Evolutionary conservation across 2,888 invertebrate species (phyloP).

Genomic region (Xestia sexstrigata): DNA sequence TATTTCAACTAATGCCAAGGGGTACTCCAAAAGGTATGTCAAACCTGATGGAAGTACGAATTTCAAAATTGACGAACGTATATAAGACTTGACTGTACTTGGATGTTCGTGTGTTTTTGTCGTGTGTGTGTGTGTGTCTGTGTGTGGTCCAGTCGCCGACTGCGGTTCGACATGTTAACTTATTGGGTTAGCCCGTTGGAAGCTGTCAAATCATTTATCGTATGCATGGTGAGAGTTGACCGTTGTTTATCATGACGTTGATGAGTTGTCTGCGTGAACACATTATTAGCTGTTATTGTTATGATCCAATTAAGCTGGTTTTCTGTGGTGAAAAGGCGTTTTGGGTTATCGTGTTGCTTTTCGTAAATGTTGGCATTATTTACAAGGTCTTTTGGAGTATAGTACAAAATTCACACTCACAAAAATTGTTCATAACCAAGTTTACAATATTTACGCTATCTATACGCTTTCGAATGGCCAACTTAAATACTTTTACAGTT

Average conservation of each 20-base stretch:
- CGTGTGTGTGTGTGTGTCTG: constrained; percentile 16
- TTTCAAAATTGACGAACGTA: background rate
- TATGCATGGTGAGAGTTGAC: constrained; percentile 34
- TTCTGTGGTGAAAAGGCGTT: background rate
- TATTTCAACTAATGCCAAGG: background rate
- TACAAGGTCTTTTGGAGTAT: too few species aligned
- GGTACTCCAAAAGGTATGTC: too few species aligned
- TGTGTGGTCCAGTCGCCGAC: constrained; percentile 17
- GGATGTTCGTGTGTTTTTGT: background rate
- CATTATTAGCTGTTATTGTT: constrained; percentile 39
- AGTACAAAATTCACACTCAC: background rate
- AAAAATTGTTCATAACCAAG: background rate
- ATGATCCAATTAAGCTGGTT: constrained; percentile 22
- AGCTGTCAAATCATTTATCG: constrained; percentile 57
- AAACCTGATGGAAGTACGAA: too few species aligned
- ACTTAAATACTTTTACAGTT: too few species aligned
- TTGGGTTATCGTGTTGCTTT: rapidly evolving
- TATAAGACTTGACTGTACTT: constrained; percentile 3
- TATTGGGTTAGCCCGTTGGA: constrained; percentile 55
- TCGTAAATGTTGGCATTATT: background rate
- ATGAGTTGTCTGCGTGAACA: constrained; percentile 27
- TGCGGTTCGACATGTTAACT: constrained; percentile 58
- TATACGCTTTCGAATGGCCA: too few species aligned
- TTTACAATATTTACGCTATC: background rate
- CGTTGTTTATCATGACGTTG: constrained; percentile 49